Base-by-base conservation (phyloP, 2,888 invertebrate genomes). In the Cylindroiulus punctatus region DNA sequence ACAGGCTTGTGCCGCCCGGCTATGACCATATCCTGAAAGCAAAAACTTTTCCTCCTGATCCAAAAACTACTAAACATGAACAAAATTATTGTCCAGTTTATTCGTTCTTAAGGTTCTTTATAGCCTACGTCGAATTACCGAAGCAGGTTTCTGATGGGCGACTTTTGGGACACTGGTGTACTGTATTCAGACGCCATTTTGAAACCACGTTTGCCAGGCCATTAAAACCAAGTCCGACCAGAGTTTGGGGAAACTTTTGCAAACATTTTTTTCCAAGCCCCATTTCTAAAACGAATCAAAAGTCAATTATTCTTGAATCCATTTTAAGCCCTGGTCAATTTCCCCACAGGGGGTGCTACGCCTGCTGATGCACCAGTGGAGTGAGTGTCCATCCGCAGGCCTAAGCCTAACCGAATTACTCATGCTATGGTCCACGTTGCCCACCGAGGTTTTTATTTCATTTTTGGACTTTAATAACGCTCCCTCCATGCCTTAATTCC, bases 381-480 rank as follows among this genome's bases (percentile, higher is more conserved):
- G n/a, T 5, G 36, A 17, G 17, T 30, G 76, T 30, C 76, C 76
- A 76, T 30, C 30, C 12, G 76, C 7, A 30, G 30, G 30, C 30
- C 76, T 30, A 76, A 76, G 30, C 76, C 76, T 30, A 76, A 76
- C 30, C 30, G 76, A 76, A 76, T 76, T 76, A 76, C 76, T 76
- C 30, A 32, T 76, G 10, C 26, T 76, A 32, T 22, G 14, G 30
- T 76, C 76, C 76, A 52, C 52, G 52, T 8, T 52, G n/a, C 52
- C 52, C 10, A n/a, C 52, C 52, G 1, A 26, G 76, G 76, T 76
- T 76, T 76, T 76, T 76, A 76, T 76, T 76, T 32, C 76, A 76
- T 76, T 76, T 76, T 76, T 76, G 76, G 76, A 30, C 76, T 76
- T 76, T 76, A 76, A 76, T 76, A 76, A 76, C 76, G 30, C 76